Conservation (phyloP, 2,888 invertebrate genomes). For the Folsomia manolachei region DNA sequence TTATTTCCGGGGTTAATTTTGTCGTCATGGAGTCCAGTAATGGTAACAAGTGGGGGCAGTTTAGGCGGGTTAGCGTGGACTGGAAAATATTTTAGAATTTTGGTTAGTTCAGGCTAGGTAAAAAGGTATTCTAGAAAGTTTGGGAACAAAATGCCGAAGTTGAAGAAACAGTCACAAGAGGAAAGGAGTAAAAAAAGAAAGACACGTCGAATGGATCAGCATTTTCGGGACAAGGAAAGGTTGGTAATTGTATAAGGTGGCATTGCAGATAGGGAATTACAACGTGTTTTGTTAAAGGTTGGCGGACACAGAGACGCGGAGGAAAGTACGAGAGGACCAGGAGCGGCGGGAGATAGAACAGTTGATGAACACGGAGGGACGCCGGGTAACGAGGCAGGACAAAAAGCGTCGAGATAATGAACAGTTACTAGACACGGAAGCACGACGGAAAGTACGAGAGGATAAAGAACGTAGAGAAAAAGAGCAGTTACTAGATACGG, state of each 20-base stretch:
- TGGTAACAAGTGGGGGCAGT: constrained; percentile 29
- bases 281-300: no score
- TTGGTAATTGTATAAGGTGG: background rate
- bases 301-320: background rate
- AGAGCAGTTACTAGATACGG: background rate
- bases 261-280: no score
- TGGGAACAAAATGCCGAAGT: background rate
- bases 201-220: no score
- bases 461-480: background rate
- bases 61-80: background rate
- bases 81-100: no score
- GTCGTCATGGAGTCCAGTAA: constrained; percentile 22
- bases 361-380: background rate
- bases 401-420: background rate
- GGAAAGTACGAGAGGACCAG: background rate
- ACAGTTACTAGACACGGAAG: background rate
- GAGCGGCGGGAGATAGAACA: background rate
- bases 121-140: no score
- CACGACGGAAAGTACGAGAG: background rate
- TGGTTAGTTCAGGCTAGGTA: no score
- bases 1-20: constrained; percentile 26
- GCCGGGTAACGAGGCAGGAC: background rate
- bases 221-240: background rate
- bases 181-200: no score
- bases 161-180: background rate